These are phyloP conservation scores for Pholis gunnellus DNA, from an alignment of 2,113 vertebrate genomes.

Conservation along the genomic window DNA sequence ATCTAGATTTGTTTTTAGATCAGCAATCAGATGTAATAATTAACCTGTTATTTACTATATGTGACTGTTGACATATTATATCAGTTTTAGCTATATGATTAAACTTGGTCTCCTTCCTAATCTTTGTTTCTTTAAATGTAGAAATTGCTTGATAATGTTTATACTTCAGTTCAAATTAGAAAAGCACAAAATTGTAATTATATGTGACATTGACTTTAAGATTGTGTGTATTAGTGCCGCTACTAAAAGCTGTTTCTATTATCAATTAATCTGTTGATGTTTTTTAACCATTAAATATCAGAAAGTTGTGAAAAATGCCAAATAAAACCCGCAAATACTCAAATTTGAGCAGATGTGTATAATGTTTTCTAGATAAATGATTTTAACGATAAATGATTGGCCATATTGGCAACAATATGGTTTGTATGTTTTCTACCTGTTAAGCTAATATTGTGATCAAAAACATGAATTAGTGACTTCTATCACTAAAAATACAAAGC, in stretches of 20 bases:
- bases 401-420: too few relatives aligned
- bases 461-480: background rate
- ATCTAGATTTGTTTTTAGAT: too few relatives aligned
- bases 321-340: background rate
- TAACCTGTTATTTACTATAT: background rate
- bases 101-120: background rate
- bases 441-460: background rate
- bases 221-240: too few relatives aligned
- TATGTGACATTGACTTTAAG: too few relatives aligned
- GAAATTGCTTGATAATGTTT: too few relatives aligned
- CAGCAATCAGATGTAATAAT: background rate
- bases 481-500: background rate
- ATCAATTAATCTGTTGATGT: background rate
- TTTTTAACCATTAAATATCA: background rate
- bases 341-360: too few relatives aligned
- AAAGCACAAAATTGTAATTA: too few relatives aligned
- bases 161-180: too few relatives aligned
- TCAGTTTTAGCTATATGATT: background rate
- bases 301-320: background rate
- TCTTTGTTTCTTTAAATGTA: background rate
- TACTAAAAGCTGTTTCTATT: background rate
- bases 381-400: too few relatives aligned
- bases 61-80: background rate
- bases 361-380: too few relatives aligned
- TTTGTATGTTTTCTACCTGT: background rate